Percentiles rank a stretch among this genome's conserved stretches.
Evolutionary conservation across 2,113 vertebrate species (phyloP).

Genomic region (Oostethus manadensis): DNA sequence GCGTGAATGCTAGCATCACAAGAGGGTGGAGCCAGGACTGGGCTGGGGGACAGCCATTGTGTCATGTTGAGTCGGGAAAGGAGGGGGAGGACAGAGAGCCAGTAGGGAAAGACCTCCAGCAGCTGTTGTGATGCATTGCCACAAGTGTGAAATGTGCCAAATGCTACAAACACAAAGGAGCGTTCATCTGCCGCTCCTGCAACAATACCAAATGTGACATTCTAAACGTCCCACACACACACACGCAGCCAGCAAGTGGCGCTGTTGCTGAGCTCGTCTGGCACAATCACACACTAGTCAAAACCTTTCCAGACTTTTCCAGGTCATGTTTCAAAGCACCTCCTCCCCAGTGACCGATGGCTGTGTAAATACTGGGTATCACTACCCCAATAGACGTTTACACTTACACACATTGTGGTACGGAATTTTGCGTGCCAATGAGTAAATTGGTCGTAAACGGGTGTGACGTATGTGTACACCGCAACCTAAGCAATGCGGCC

Average conservation of each 20-base stretch:
- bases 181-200: neutral
- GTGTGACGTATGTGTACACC: no score
- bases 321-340: neutral
- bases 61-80: constrained; percentile 5
- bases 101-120: neutral
- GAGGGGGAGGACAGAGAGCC: neutral
- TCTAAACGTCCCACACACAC: neutral
- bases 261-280: neutral
- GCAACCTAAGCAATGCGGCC: no score
- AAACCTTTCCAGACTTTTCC: neutral
- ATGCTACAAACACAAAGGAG: neutral
- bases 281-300: neutral
- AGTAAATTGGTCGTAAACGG: no score
- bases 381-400: no score
- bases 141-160: neutral
- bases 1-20: neutral
- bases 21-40: constrained; percentile 6
- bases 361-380: no score
- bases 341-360: neutral
- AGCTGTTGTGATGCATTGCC: constrained; percentile 1
- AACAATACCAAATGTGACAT: neutral
- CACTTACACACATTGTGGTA: no score
- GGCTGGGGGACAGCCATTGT: constrained; percentile 4
- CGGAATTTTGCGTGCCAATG: no score
- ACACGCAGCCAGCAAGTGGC: neutral